Conservation (phyloP, 2,797 vertebrate species). For the Anguilla megastoma region DNA sequence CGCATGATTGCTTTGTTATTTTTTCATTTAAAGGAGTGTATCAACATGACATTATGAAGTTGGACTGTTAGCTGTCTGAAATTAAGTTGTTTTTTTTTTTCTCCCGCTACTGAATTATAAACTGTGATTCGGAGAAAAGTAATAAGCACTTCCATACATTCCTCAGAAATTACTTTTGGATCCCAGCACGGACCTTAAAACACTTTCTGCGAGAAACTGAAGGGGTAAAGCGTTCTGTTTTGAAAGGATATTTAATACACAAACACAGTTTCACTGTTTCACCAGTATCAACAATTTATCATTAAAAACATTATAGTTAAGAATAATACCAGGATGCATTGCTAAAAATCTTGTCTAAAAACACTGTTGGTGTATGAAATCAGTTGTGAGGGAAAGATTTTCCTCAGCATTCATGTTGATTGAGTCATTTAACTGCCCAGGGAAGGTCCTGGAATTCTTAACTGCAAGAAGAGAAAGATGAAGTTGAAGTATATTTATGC, state of each 20-base stretch:
- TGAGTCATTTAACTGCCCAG: not conserved
- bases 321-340: not conserved
- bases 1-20: not conserved
- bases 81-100: not conserved
- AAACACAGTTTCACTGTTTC: not conserved
- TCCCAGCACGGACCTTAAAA: not conserved
- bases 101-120: slow-evolving; percentile 58
- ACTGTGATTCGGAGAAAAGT: slow-evolving; percentile 60
- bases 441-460: no score
- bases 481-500: not conserved
- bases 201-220: not conserved
- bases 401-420: not conserved
- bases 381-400: slow-evolving; percentile 11
- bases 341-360: not conserved
- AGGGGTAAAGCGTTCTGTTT: not conserved
- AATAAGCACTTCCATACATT: slow-evolving; percentile 69
- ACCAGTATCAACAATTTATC: not conserved
- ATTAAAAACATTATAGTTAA: not conserved
- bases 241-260: not conserved
- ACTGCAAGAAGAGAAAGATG: not conserved
- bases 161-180: slow-evolving; percentile 36
- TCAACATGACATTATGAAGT: not conserved
- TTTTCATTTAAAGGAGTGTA: not conserved
- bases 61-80: slow-evolving; percentile 16
- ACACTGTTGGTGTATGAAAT: not conserved